Evolutionary conservation across 2,113 vertebrate genomes (phyloP).

Genomic region (Acinonyx jubatus): DNA sequence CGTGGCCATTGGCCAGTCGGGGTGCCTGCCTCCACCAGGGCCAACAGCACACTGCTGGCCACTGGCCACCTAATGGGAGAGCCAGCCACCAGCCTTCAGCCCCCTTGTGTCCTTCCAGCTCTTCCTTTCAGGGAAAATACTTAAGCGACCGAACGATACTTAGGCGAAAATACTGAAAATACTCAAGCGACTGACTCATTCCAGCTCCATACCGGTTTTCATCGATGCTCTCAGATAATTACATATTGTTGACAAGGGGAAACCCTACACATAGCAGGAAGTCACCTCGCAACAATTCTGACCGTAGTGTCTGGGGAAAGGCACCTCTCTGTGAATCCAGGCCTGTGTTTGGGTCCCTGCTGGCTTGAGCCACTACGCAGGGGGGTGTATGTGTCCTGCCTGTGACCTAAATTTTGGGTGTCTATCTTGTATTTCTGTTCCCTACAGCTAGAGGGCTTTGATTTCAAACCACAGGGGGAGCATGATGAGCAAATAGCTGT

Average conservation of each 20-base stretch:
- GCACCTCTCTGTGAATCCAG: background rate
- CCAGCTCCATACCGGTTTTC: background rate
- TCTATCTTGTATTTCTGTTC: background rate
- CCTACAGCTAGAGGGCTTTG: background rate
- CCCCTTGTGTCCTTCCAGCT: background rate
- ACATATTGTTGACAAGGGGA: background rate
- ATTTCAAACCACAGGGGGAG: background rate
- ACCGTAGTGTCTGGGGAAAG: background rate
- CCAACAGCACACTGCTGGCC: accelerated
- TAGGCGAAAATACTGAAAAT: background rate
- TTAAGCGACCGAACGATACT: background rate
- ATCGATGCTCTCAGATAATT: background rate
- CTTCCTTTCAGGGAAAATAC: background rate
- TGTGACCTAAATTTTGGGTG: background rate
- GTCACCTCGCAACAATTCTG: background rate
- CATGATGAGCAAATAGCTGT: background rate
- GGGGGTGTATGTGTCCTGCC: background rate
- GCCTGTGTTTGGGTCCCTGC: background rate
- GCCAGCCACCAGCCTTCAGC: background rate
- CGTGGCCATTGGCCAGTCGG: background rate
- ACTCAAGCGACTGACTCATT: background rate
- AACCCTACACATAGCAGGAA: background rate
- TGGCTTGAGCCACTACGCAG: background rate
- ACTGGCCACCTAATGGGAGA: accelerated
- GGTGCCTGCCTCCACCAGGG: background rate